Percentiles rank a stretch among this genome's conserved stretches.
phyloP scores from a whole-genome alignment of 2,888 invertebrate species.

The Tetropium fuscum region DNA sequence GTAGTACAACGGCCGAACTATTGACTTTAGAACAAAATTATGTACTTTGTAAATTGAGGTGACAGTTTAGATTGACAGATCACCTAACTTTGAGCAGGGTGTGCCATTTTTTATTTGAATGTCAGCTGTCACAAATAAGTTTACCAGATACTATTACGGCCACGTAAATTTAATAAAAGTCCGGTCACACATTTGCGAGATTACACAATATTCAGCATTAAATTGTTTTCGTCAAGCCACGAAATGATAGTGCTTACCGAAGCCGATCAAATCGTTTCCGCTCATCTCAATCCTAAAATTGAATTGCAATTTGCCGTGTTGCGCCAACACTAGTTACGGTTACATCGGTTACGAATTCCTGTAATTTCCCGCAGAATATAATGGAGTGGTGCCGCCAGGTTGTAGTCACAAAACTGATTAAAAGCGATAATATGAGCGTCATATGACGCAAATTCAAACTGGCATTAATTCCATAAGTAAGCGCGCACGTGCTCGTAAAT shows the following conservation, averaged over 20 bases:
- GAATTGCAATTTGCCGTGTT: slow-evolving; percentile 10
- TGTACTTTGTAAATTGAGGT: neutral
- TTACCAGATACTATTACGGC: neutral
- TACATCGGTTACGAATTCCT: slow-evolving; percentile 2
- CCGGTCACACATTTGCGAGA: neutral
- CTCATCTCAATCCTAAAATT: slow-evolving; percentile 4
- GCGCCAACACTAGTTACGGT: neutral
- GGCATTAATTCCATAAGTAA: too few species aligned
- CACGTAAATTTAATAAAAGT: neutral
- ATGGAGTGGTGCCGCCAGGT: slow-evolving; percentile 8
- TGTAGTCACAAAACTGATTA: slow-evolving; percentile 11
- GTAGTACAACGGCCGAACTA: neutral
- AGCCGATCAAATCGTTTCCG: slow-evolving; percentile 6
- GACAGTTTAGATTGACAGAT: slow-evolving; percentile 10
- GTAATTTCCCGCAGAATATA: slow-evolving; percentile 13
- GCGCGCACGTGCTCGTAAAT: too few species aligned
- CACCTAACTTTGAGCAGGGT: slow-evolving; percentile 15
- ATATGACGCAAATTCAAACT: too few species aligned
- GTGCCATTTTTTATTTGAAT: slow-evolving; percentile 10
- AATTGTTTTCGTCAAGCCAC: neutral
- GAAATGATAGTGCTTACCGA: neutral
- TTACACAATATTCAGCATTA: neutral
- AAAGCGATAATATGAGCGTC: neutral
- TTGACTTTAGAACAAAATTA: neutral
- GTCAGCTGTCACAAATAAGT: neutral